Base-by-base conservation (phyloP, 2,888 invertebrate species). In the Zygogramma bicolorata region DNA sequence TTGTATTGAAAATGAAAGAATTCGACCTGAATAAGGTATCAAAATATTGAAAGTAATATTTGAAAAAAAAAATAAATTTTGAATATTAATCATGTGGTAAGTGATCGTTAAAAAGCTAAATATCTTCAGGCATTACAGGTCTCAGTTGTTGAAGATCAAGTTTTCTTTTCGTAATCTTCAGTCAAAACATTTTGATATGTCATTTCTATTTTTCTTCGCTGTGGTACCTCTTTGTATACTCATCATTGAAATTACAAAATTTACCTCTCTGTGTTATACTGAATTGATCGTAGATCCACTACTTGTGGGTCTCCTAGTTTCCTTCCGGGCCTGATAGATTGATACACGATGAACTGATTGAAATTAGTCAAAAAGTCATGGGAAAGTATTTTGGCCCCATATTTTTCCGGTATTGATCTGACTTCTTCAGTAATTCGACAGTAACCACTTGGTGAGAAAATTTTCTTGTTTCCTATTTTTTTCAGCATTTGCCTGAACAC, bases 361-460 rank as follows among this genome's bases (percentile, higher is more conserved):
- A 53, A 76, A 61, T 76, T 68, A 29, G 22, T 49, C 27, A 74
- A 70, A 67, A 72, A 72, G 22, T 25, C 31, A 46, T 63, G 73
- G 29, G 61, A 60, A 15, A 69, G 59, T n/a, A 65, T 42, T 61
- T 61, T 60, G 7, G 31, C 34, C 27, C 71, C 68, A 63, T 76
- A 77, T 10, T 63, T 62, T 49, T 59, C 57, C 29, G 75, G 68
- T n/a, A 65, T 69, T 40, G 61, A 66, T 53, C 78, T 59, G n/a
- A 74, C 69, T 61, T 72, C 73, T 68, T 62, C 65, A 40, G 66
- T 71, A 15, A 75, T 63, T 22, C 65, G 40, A 13, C 57, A 10
- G 65, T 77, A 78, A 63, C 79, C 75, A 63, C 57, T 72, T 25
- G 76, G 78, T 27, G 77, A 57, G 67, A 69, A 58, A 46, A 77